A percentile compares a stretch with the other conserved stretches of the same genome.
phyloP scores from a whole-genome alignment of 2,113 vertebrate genomes.

The Cheirogaleus medius region DNA sequence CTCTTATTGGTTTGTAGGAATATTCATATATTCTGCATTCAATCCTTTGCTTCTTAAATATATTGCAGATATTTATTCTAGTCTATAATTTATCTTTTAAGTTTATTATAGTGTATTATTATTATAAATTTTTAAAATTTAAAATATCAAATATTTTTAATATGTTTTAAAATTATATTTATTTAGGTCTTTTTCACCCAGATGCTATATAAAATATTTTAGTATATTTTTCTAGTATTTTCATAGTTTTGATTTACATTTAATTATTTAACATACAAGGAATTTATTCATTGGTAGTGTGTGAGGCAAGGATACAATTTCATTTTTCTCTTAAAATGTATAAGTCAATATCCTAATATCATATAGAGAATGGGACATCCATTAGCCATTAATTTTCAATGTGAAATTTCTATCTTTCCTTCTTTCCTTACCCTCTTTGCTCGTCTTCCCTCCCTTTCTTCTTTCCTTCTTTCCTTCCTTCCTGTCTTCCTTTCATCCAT shows the following conservation, averaged over 20 bases:
- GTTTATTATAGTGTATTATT: not conserved
- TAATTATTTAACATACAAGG: not conserved
- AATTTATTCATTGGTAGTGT: not conserved
- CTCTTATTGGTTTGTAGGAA: not conserved
- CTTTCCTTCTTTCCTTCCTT: not conserved
- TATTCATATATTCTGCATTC: not conserved
- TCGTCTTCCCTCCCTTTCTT: not conserved
- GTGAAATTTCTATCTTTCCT: not conserved
- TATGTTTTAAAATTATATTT: not conserved
- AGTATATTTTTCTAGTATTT: not conserved
- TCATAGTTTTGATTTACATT: not conserved
- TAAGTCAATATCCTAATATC: not conserved
- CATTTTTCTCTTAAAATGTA: not conserved
- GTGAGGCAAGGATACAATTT: not conserved
- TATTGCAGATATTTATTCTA: not conserved
- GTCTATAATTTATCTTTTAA: not conserved
- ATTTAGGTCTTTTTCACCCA: not conserved
- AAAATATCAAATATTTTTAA: not conserved
- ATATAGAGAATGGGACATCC: not conserved
- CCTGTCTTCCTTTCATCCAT: not conserved
- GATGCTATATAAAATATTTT: not conserved
- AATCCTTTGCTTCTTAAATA: not conserved
- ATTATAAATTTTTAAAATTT: not conserved
- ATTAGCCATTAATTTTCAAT: not conserved
- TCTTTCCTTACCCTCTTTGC: too few relatives aligned